These are phyloP conservation scores for Nomia melanderi DNA, from an alignment of 1,140 invertebrate species.

Conservation along the genomic window DNA sequence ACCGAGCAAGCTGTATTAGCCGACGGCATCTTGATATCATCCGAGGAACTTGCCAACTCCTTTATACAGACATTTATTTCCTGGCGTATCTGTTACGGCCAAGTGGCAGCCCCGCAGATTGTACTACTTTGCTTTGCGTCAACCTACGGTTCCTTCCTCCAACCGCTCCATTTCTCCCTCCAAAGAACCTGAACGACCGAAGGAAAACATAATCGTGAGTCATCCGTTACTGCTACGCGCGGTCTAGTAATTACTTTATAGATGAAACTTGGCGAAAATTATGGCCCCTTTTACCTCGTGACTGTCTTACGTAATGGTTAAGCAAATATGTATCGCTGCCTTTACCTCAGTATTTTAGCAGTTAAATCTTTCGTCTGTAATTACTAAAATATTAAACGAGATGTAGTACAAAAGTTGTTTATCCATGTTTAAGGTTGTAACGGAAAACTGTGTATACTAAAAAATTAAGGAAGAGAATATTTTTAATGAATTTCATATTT, in stretches of 20 bases:
- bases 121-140: conserved; percentile 67
- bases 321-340: not conserved
- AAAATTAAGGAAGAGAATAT: no score
- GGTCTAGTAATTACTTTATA: conserved; percentile 57
- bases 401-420: no score
- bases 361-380: not conserved
- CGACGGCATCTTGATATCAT: conserved; percentile 73
- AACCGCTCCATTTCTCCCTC: conserved; percentile 23
- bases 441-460: no score
- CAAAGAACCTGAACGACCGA: conserved; percentile 43
- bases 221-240: conserved; percentile 65
- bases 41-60: conserved; percentile 74
- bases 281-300: not conserved
- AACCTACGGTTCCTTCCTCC: not conserved
- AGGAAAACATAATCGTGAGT: conserved; percentile 70
- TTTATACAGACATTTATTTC: conserved; percentile 76
- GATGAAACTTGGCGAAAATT: conserved; percentile 12
- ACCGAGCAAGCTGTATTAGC: conserved; percentile 67
- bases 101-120: conserved; percentile 73
- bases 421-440: no score
- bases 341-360: not conserved
- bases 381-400: no score
- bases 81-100: conserved; percentile 71
- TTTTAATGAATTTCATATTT: not conserved
- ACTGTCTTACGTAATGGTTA: not conserved